Base-by-base conservation (phyloP, 37 sponge, comb jelly and placozoan genomes). In the Bolinopsis microptera region DNA sequence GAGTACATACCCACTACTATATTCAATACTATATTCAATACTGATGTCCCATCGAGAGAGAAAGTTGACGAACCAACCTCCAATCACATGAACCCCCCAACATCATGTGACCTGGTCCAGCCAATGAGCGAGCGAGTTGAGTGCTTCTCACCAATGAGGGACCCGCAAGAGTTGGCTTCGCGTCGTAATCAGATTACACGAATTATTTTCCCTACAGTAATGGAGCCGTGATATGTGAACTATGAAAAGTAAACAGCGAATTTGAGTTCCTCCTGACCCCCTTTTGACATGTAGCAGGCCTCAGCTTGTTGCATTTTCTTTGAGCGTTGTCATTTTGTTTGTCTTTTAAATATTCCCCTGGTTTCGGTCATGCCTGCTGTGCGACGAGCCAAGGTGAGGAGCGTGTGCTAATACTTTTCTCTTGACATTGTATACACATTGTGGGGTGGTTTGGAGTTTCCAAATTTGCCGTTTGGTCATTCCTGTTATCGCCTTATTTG, bases 281-380 rank as follows among this genome's bases (percentile, higher is more conserved):
- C 74, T 70, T 70, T 70, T 70, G 74, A 26, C 74, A 70, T 70
- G 74, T 70, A 70, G 74, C 74, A 48, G 61, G 61, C 61, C 61
- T 5, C 61, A 48, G 61, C 61, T 48, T 48, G 61, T 48, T 48
- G 61, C 61, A 48, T 48, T 48, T 48, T 48, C 61, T 48, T 48
- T 48, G 61, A 48, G 61, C 61, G 61, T 48, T 13, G 9, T 48
- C 61, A 13, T 5, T 48, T 48, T 48, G 61, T 13, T 48, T 48
- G 61, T 48, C 9, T 48, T 48, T 48, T 48, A 48, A 48, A 48
- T 48, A 48, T 48, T 48, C 13, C 61, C 61, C 13, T 13, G 61
- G 61, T 48, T 48, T 48, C 9, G 13, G 61, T 18, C 61, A 48
- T 48, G 61, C 61, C 61, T 48, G 61, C 61, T 48, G 61, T 48